Base-by-base conservation (phyloP, 2,888 invertebrate genomes). In the Aleiodes alternator region DNA sequence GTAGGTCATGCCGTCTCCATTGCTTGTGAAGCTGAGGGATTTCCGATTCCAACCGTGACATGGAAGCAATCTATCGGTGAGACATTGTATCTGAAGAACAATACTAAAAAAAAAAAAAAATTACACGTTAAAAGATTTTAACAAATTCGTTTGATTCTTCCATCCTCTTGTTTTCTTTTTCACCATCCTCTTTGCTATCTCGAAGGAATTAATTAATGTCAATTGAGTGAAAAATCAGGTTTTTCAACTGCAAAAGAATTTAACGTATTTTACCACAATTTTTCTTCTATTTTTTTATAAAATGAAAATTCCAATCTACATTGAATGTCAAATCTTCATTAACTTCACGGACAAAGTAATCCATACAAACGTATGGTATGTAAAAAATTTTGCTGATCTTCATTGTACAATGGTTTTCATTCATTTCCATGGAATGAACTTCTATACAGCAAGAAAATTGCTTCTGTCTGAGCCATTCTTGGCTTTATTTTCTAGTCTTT, bases 21-120 rank as follows among this genome's bases (percentile, higher is more conserved):
- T 80, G 92, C 93, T 80, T 96, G 96, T 85, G 93, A 93, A 85
- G 95, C 95, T 9, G 93, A 94, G 70, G 96, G 96, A 51, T 95
- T 95, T 84, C 96, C 96, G 0, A 87, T 91, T 31, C 95, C 95
- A 8, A 87, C 88, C 16, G 88, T 92, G 72, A 90, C 90, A 79
- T 92, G 92, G 91, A 92, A 91, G 82, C 91, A 91, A 83, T 90
- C 91, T 69, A 91, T 91, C 83, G 92, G 92, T 92, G 87, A 83
- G 87, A 82, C 80, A 79, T 74, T 75, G 73, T 69, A 34, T 34
- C 51, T 64, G n/a, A 34, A 43, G 29, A 68, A 34, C 1, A 71
- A 53, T 16, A 59, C 4, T 14, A n/a, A 57, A 71, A 57, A 48
- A 23, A 23, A 43, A 34, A 72, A 48, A 43, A 56, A 14, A 53